Evolutionary conservation across 2,797 vertebrate species (phyloP), one percentile per base, ranked within the genome.

Genomic region (Ara ararauna): DNA sequence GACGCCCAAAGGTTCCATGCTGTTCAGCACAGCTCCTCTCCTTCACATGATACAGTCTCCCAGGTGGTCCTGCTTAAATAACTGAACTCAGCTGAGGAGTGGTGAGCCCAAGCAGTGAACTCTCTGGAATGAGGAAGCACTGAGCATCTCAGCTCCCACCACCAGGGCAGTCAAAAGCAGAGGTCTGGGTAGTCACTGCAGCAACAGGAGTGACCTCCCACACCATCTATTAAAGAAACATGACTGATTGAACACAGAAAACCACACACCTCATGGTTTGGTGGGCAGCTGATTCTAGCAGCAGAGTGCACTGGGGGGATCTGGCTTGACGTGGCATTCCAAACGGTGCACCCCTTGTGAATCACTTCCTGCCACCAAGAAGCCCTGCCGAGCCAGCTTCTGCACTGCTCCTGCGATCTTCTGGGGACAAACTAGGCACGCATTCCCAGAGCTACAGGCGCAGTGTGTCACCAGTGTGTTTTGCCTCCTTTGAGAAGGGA

Each of bases 81-180:
- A 94, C 30, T 79, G 30, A 90, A 75, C 29, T 22, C 36, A 9
- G 56, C 44, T 60, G 17, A 86, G 95, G 92, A 92, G 94, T 47
- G 94, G 90, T 78, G 60, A 85, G 40, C 40, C 70, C 64, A 60
- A 62, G 90, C 29, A 82, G 7, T 45, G 89, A 86, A 30, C 24
- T 90, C 87, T 92, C 53, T 95, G 96, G 97, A 97, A 98, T 95
- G 97, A 97, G 97, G 97, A 98, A 98, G 60, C 74, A 36, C 48
- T 18, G 65, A 66, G 9, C 51, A n/a, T 53, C 58, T 38, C 40
- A n/a, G 40, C 47, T 48, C 42, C 7, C 22, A 47, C 66, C 42
- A 32, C 36, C 29, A 68, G 67, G 51, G 36, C 38, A 80, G 47
- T 54, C 78, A 91, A 61, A 66, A 87, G 56, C 60, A 92, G 22